A percentile compares a stretch with the other conserved stretches of the same genome.
These are phyloP conservation scores for Hylaeus anthracinus DNA, from an alignment of 1,140 invertebrate genomes.

Conservation along the genomic window DNA sequence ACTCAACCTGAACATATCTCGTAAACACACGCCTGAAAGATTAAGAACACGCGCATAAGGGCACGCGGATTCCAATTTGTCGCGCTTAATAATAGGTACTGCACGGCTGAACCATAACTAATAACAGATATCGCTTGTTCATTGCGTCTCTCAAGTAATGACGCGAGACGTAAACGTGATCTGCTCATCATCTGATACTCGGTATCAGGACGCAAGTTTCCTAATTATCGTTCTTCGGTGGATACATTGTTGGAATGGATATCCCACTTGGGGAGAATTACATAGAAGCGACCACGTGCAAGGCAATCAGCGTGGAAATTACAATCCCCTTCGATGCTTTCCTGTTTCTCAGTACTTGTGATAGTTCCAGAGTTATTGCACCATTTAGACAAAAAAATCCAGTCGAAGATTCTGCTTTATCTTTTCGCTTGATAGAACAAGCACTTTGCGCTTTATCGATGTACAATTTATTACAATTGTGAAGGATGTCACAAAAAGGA, in stretches of 20 bases:
- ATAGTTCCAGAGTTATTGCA: too few species aligned
- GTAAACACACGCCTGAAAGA: slow-evolving; percentile 22
- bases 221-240: background rate
- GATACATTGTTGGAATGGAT: background rate
- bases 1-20: background rate
- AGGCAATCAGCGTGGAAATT: background rate
- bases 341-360: too few species aligned
- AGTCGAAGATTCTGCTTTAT: too few species aligned
- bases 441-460: too few species aligned
- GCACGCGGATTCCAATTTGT: background rate
- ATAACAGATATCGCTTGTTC: background rate
- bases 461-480: too few species aligned
- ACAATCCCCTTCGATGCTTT: too few species aligned
- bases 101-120: background rate
- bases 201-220: background rate
- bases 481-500: too few species aligned
- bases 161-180: background rate
- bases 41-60: slow-evolving; percentile 6
- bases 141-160: too few species aligned
- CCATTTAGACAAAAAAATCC: too few species aligned
- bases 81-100: background rate
- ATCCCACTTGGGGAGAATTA: background rate
- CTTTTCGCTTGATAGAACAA: too few species aligned
- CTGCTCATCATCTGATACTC: background rate
- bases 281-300: too few species aligned